These are phyloP conservation scores for Eurosta solidaginis DNA, from an alignment of 1,140 invertebrate species.

Conservation along the genomic window DNA sequence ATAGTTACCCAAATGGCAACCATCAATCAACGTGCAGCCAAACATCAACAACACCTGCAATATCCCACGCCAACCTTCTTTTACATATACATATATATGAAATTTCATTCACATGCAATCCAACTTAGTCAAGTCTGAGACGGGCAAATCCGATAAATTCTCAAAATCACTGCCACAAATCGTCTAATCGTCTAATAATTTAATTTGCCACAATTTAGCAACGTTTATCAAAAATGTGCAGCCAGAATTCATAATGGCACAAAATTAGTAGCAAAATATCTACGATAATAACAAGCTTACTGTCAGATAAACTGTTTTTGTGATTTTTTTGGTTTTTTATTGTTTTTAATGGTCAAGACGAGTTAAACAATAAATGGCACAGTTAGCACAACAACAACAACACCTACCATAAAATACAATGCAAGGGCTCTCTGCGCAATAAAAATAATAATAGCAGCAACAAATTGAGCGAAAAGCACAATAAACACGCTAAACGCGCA, in stretches of 20 bases:
- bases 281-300: not conserved
- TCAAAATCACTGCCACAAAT: constrained; percentile 19
- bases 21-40: not conserved
- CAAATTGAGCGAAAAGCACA: constrained; percentile 5
- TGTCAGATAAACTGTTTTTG: not conserved
- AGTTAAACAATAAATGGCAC: not conserved
- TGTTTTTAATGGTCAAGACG: constrained; percentile 1
- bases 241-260: not conserved
- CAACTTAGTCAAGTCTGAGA: not conserved
- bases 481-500: constrained; percentile 6
- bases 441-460: not conserved
- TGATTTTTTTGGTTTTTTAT: no score
- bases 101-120: not conserved
- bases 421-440: not conserved
- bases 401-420: not conserved
- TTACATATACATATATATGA: not conserved
- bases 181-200: constrained; percentile 52
- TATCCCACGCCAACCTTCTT: not conserved
- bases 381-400: not conserved
- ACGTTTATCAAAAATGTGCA: constrained; percentile 46
- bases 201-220: constrained; percentile 59
- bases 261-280: constrained; percentile 21
- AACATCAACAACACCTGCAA: constrained; percentile 5
- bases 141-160: not conserved
- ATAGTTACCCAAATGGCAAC: not conserved